A percentile compares a stretch with the other conserved stretches of the same genome.
Evolutionary conservation across 2,113 vertebrate species (phyloP).

Genomic region (Aldabrachelys gigantea): DNA sequence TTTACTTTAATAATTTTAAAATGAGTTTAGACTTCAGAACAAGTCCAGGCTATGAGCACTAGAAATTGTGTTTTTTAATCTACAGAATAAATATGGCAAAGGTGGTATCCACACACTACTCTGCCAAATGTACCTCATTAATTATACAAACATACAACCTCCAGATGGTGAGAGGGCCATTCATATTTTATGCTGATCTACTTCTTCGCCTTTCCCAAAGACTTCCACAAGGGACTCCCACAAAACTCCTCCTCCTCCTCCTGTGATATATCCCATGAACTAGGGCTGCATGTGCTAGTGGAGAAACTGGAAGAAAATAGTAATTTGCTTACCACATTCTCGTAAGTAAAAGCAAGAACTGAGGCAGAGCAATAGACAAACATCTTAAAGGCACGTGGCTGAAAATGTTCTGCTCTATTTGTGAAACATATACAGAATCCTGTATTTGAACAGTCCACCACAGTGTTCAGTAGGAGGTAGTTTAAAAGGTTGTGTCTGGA

Average conservation of each 20-base stretch:
- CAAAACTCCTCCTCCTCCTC: not conserved
- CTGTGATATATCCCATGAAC: slow-evolving; percentile 1
- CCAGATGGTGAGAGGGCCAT: not conserved
- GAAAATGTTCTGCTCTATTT: not conserved
- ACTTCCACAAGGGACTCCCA: not conserved
- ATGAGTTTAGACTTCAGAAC: not conserved
- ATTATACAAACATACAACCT: not conserved
- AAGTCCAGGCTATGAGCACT: not conserved
- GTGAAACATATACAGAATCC: not conserved
- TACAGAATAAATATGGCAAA: not conserved
- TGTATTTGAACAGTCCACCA: not conserved
- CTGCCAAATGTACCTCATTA: not conserved
- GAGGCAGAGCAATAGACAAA: not conserved
- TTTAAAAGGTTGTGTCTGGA: not conserved
- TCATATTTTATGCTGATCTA: not conserved
- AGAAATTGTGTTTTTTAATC: not conserved
- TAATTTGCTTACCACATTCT: not conserved
- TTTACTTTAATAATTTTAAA: not conserved
- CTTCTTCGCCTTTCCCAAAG: not conserved
- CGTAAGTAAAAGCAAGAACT: not conserved
- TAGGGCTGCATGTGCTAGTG: not conserved
- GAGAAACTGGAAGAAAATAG: not conserved
- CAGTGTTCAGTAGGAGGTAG: accelerated
- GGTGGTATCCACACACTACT: not conserved
- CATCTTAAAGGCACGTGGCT: not conserved